A percentile compares a stretch with the other conserved stretches of the same genome.
phyloP scores from a whole-genome alignment of 2,888 invertebrate genomes.

The Odontothrips loti region DNA sequence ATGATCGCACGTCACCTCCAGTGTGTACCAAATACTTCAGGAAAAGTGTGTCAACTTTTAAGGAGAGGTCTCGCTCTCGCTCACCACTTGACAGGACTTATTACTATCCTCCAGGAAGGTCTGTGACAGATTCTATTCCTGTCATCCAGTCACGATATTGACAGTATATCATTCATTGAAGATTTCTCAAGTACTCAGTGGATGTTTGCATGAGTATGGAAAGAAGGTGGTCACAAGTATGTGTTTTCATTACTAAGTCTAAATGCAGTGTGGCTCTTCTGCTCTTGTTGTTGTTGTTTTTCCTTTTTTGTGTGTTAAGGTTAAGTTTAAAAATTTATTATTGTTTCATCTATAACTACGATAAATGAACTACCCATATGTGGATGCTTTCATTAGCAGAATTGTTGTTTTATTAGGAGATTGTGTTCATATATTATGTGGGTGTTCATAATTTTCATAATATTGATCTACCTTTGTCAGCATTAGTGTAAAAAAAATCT shows the following conservation, averaged over 20 bases:
- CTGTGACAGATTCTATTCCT: slow-evolving; percentile 9
- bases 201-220: neutral
- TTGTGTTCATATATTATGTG: no score
- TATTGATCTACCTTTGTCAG: neutral
- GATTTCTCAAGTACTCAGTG: neutral
- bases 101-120: neutral
- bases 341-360: no score
- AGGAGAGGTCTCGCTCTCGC: neutral
- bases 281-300: neutral
- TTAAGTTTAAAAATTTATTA: no score
- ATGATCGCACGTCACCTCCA: neutral
- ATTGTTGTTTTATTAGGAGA: no score
- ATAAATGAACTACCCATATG: no score
- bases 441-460: neutral
- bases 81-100: neutral
- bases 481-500: neutral
- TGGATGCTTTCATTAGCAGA: no score
- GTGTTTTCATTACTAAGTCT: neutral
- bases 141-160: slow-evolving; percentile 4
- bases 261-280: neutral
- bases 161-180: neutral
- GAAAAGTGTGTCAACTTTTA: neutral
- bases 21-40: neutral
- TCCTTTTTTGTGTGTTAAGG: no score
- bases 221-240: neutral